Base-by-base conservation (phyloP, 2,888 invertebrate species). In the Hipparchia semele region DNA sequence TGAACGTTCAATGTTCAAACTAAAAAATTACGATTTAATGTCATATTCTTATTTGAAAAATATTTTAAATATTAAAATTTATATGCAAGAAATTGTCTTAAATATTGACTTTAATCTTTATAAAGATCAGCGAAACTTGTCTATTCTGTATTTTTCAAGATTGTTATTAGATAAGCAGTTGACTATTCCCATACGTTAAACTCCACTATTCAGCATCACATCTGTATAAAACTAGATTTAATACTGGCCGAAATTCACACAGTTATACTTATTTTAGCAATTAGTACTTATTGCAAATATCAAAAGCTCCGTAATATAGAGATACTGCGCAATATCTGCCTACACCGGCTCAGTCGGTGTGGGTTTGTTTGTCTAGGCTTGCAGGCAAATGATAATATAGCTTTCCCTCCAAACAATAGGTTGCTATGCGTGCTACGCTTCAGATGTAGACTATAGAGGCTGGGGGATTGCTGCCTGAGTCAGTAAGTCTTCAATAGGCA, bases 301-400 rank as follows among this genome's bases (percentile, higher is more conserved):
- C 49, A 46, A 46, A 13, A 13, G 64, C 13, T 62, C 49, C 53
- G 53, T 53, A 65, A 53, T 53, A 51, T 10, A 9, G 46, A 6
- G 13, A 2, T 33, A 39, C 6, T 58, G 54, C 45, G 54, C 6
- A 13, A 45, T 46, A 23, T 67, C 13, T 46, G 67, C 46, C 67
- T 58, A 45, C 58, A 8, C 67, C 9, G 6, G 13, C 49, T 49
- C 49, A 46, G 33, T 13, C 9, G 1, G 56, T 1, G 46, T 60
- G 12, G 60, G 58, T 68, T 23, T 33, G 59, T 33, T 58, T 58
- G 68, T 58, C 58, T 68, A 68, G 45, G 67, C 67, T 67, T 67
- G 67, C 58, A 58, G 23, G 13, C 65, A 2, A 46, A 2, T 51
- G 49, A 49, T 59, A 49, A 49, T 59, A 49, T 51, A 8, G 33